Evolutionary conservation across 2,797 vertebrate genomes (phyloP).

Genomic region (Sebastes minor): DNA sequence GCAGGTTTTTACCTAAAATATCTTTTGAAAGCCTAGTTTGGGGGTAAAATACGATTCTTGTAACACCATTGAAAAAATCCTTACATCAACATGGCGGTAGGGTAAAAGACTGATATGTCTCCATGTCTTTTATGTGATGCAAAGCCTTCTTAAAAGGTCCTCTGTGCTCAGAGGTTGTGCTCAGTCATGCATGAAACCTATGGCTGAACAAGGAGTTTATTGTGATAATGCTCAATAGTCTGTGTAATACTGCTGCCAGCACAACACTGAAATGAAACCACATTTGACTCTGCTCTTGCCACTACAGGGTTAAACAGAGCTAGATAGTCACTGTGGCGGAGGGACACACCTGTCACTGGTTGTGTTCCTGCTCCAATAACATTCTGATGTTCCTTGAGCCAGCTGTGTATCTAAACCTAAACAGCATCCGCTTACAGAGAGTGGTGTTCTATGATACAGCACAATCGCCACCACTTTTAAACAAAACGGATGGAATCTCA

Average conservation of each 20-base stretch:
- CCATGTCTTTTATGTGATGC: background rate
- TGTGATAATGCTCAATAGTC: background rate
- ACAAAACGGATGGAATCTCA: slow-evolving; percentile 16
- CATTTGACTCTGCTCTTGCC: background rate
- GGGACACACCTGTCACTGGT: slow-evolving; percentile 69
- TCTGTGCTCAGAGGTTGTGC: background rate
- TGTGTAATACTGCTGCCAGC: background rate
- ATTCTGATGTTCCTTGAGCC: slow-evolving; percentile 61
- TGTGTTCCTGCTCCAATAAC: slow-evolving; percentile 60
- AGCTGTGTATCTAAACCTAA: slow-evolving; percentile 41
- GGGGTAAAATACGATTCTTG: fast-evolving
- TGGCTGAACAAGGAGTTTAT: background rate
- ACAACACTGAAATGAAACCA: background rate
- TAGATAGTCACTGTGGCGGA: slow-evolving; percentile 48
- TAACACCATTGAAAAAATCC: background rate
- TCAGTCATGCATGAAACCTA: background rate
- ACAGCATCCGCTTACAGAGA: background rate
- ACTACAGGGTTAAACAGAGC: slow-evolving; percentile 43
- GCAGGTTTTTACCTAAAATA: slow-evolving; percentile 21
- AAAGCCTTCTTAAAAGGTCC: background rate
- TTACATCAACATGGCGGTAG: background rate
- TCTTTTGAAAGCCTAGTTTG: background rate
- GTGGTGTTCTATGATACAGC: slow-evolving; percentile 7
- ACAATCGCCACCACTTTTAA: slow-evolving; percentile 4
- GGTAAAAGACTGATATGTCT: background rate